Evolutionary conservation across 2,113 vertebrate genomes (phyloP).

Genomic region (Phodopus roborovskii): DNA sequence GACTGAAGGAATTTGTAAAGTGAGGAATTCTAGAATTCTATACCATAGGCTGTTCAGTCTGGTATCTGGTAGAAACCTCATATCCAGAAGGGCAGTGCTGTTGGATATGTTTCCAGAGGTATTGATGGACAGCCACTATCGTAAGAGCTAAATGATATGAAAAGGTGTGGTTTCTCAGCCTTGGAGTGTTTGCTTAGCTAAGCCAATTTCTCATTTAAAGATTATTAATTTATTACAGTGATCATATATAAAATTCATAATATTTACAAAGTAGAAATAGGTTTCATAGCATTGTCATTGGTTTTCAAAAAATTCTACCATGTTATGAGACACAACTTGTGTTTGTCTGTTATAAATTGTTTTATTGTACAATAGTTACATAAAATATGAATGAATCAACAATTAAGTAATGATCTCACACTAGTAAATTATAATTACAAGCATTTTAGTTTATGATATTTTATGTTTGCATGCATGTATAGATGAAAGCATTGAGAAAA

Average conservation of each 20-base stretch:
- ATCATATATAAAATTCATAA: background rate
- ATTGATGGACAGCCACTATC: too few species aligned
- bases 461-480: background rate
- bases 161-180: background rate
- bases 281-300: background rate
- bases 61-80: background rate
- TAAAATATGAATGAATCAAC: conserved; percentile 10
- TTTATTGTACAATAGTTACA: background rate
- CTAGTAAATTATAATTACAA: conserved; percentile 39
- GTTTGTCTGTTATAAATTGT: background rate
- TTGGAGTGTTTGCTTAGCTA: background rate
- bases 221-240: background rate
- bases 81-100: background rate
- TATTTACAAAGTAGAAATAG: background rate
- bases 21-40: background rate
- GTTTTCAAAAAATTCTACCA: background rate
- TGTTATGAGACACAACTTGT: background rate
- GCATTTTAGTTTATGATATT: background rate
- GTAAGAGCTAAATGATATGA: background rate
- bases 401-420: background rate
- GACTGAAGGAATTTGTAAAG: background rate
- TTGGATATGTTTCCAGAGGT: background rate
- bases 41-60: background rate
- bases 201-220: background rate
- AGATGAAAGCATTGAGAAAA: conserved; percentile 55